Evolutionary conservation across 2,797 vertebrate species (phyloP).

Genomic region (Schizothorax lantsangensis): DNA sequence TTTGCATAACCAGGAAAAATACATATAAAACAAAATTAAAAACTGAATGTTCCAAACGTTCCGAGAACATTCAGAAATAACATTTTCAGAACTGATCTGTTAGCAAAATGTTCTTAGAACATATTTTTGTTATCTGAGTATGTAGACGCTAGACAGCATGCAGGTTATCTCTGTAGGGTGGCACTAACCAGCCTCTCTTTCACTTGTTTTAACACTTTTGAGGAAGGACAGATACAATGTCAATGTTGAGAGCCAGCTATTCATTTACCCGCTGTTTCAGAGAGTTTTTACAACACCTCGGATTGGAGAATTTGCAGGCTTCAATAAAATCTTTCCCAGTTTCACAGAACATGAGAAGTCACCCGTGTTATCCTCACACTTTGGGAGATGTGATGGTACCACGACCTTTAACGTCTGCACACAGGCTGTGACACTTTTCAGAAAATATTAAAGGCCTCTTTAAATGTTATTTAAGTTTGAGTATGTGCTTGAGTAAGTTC

Average conservation of each 20-base stretch:
- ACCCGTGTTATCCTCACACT: neutral
- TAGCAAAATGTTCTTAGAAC: neutral
- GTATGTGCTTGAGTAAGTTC: too few species aligned
- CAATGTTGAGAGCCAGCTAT: neutral
- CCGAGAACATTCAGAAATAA: neutral
- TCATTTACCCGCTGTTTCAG: neutral
- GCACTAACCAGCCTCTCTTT: neutral
- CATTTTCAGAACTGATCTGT: neutral
- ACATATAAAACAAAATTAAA: too few species aligned
- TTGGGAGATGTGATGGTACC: conserved; percentile 6
- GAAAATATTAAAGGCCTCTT: conserved; percentile 4
- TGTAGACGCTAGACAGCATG: neutral
- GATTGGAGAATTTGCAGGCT: neutral
- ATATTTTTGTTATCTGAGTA: neutral
- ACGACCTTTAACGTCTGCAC: neutral
- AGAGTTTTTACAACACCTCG: conserved; percentile 5
- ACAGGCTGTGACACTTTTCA: neutral
- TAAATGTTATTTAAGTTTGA: neutral
- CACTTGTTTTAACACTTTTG: neutral
- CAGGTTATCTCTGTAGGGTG: neutral
- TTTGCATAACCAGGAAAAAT: neutral
- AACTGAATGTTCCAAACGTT: too few species aligned
- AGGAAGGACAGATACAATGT: conserved; percentile 16
- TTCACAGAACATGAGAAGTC: conserved; percentile 29
- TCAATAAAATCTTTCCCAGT: conserved; percentile 4